phyloP scores from a whole-genome alignment of 2,888 invertebrate species.

The Brenthis hecate region DNA sequence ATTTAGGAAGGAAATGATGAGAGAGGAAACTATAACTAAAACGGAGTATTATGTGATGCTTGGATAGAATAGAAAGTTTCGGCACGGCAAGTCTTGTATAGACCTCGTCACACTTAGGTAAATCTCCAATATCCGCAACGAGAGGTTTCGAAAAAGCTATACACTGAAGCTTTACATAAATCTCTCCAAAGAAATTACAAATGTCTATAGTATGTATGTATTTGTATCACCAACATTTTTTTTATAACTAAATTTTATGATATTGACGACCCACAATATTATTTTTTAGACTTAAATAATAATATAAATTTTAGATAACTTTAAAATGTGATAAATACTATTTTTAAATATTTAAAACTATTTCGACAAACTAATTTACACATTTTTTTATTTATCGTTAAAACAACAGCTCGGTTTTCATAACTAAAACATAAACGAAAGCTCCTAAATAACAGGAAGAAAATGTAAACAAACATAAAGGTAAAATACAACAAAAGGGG shows the following conservation, averaged over 20 bases:
- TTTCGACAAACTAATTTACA: no score
- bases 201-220: neutral
- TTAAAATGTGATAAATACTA: no score
- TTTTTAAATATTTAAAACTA: no score
- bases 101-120: conserved; percentile 73
- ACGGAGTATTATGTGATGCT: conserved; percentile 59
- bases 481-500: conserved; percentile 61
- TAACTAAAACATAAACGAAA: conserved; percentile 55
- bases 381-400: conserved; percentile 9
- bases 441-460: conserved; percentile 55
- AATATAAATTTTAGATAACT: no score
- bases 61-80: conserved; percentile 58
- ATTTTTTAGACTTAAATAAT: no score
- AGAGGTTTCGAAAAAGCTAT: conserved; percentile 61
- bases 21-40: conserved; percentile 62
- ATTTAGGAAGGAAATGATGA: conserved; percentile 46
- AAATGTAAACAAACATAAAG: conserved; percentile 63
- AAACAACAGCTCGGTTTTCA: conserved; percentile 36
- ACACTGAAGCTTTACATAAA: conserved; percentile 44
- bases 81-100: conserved; percentile 62
- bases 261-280: no score
- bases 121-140: conserved; percentile 74
- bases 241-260: neutral
- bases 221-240: neutral
- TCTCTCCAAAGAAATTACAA: conserved; percentile 20